Evolutionary conservation across 2,113 vertebrate species (phyloP).

Genomic region (Mormyrus lacerda): DNA sequence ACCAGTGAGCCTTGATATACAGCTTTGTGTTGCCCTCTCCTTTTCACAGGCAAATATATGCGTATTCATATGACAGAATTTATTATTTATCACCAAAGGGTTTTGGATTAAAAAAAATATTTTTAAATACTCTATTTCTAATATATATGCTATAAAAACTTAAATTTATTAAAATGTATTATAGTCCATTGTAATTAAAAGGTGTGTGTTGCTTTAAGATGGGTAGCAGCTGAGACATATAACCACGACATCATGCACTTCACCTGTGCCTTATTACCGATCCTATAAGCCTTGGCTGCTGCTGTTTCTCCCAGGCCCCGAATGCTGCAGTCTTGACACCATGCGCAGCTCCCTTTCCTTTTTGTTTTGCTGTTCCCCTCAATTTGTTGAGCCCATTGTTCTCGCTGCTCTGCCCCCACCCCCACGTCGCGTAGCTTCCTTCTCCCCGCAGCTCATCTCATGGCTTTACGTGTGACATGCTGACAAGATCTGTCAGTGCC

Average conservation of each 20-base stretch:
- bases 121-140: neutral
- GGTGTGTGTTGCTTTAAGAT: neutral
- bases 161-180: neutral
- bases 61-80: neutral
- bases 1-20: neutral
- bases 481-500: neutral
- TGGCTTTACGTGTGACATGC: neutral
- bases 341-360: neutral
- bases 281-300: neutral
- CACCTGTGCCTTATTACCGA: neutral
- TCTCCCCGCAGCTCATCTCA: neutral
- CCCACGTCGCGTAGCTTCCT: neutral
- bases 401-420: neutral
- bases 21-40: neutral
- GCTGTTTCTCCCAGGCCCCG: neutral
- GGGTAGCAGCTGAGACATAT: neutral
- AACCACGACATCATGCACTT: neutral
- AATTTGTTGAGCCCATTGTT: neutral
- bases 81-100: neutral
- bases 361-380: neutral
- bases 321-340: neutral
- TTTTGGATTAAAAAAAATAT: neutral
- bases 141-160: neutral
- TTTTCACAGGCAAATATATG: neutral
- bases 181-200: neutral